Evolutionary conservation across 1,140 invertebrate species (phyloP).

Genomic region (Diplogasteroides magnus): DNA sequence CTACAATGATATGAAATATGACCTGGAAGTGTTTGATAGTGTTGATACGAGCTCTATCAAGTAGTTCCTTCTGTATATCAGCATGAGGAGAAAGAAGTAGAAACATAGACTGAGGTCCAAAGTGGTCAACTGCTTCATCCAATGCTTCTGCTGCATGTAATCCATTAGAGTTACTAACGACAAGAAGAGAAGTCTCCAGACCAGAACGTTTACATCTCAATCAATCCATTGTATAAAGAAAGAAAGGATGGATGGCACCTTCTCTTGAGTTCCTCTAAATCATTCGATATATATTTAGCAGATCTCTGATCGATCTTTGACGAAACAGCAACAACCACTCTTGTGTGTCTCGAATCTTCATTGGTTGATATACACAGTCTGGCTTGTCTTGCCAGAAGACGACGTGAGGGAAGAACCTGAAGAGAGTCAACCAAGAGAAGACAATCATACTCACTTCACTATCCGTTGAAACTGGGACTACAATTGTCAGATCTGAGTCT

Average conservation of each 20-base stretch:
- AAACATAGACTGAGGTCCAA: conserved; percentile 49
- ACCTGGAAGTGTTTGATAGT: conserved; percentile 54
- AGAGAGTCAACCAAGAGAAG: background rate
- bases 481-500: conserved; percentile 51
- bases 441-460: conserved; percentile 3
- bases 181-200: conserved; percentile 39
- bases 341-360: conserved; percentile 22
- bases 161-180: conserved; percentile 22
- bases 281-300: conserved; percentile 30
- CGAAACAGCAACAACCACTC: conserved; percentile 28
- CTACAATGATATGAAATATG: conserved; percentile 11
- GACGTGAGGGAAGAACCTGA: conserved; percentile 18
- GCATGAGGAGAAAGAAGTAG: conserved; percentile 49
- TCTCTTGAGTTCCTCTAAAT: conserved; percentile 46
- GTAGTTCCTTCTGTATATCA: conserved; percentile 52
- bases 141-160: conserved; percentile 41
- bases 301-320: conserved; percentile 31
- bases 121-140: conserved; percentile 53
- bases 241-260: conserved; percentile 25
- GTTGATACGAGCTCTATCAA: conserved; percentile 51
- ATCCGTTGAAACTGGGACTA: conserved; percentile 36
- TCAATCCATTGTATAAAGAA: conserved; percentile 4
- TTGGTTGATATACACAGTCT: conserved; percentile 18
- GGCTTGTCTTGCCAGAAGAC: conserved; percentile 23
- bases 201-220: conserved; percentile 41